Base-by-base conservation (phyloP, 2,888 invertebrate species). In the Arctia plantaginis region DNA sequence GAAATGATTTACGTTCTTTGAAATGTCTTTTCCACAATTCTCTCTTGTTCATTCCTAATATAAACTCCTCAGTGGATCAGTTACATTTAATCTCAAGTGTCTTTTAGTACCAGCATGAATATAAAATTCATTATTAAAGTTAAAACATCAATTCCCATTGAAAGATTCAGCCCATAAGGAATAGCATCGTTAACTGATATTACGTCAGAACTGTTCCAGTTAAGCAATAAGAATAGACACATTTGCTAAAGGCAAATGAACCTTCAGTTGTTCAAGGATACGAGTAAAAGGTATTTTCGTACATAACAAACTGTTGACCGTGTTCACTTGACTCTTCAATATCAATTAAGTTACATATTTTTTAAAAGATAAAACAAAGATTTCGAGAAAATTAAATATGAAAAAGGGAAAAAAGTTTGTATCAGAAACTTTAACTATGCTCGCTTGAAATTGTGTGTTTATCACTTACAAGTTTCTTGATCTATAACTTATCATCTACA, bases 191-290 rank as follows among this genome's bases (percentile, higher is more conserved):
- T 70, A 20, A 62, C 62, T 30, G 33, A 18, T 23, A 66, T 80
- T 76, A 77, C 78, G 80, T 80, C 79, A 80, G 68, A 51, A 30
- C n/a, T 74, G 80, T 69, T 75, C 80, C 72, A 80, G 75, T 75
- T 79, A 72, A 51, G 64, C 51, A 66, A 69, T 65, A 69, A 72
- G 76, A 77, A 74, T 74, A 77, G 81, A 75, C 65, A 69, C 69
- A 72, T 69, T 62, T 20, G 68, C 33, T 47, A 27, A 75, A 77
- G 87, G 84, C 75, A 82, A 88, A 86, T 77, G 87, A 87, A 83
- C 87, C 79, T 79, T 71, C 79, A 82, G 80, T 85, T 84, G 85
- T 77, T 80, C 87, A 87, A 88, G 88, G 88, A 87, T 85, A 78
- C 74, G 39, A 72, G 77, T 76, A 75, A 71, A 75, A 47, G 30